A percentile compares a stretch with the other conserved stretches of the same genome.
Evolutionary conservation across 2,113 vertebrate genomes (phyloP).

Genomic region (Mungos mungo): DNA sequence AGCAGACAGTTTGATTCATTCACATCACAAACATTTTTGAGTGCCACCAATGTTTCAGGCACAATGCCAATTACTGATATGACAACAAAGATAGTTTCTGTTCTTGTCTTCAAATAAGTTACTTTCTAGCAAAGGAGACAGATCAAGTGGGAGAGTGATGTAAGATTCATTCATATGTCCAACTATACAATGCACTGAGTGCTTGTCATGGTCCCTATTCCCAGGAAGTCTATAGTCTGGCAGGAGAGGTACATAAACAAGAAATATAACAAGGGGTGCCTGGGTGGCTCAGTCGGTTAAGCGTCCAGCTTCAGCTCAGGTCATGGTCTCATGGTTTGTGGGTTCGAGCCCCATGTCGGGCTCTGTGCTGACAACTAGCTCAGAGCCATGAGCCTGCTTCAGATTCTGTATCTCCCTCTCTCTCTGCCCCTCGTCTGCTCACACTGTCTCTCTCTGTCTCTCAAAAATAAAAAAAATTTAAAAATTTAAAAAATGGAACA

Average conservation of each 20-base stretch:
- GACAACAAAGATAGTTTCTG: not conserved
- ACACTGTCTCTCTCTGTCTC: too few relatives aligned
- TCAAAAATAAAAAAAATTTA: too few relatives aligned
- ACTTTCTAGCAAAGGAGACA: not conserved
- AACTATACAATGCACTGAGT: not conserved
- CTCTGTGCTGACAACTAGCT: too few relatives aligned
- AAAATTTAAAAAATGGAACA: not conserved
- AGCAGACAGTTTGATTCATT: not conserved
- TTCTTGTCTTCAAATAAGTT: not conserved
- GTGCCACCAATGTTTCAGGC: not conserved
- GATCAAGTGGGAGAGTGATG: not conserved
- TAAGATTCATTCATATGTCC: not conserved
- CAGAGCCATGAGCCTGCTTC: too few relatives aligned
- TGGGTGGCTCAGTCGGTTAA: too few relatives aligned
- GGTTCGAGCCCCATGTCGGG: too few relatives aligned
- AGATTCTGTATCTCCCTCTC: too few relatives aligned
- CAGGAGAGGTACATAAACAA: not conserved
- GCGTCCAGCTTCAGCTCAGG: too few relatives aligned
- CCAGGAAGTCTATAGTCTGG: not conserved
- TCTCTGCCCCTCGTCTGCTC: too few relatives aligned
- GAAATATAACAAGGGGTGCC: not conserved
- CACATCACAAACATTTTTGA: not conserved
- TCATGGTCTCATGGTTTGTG: too few relatives aligned
- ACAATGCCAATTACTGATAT: not conserved
- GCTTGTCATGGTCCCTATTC: not conserved